Percentiles rank a stretch among this genome's conserved stretches.
These are phyloP conservation scores for Cataglyphis rosenhaueri DNA, from an alignment of 2,888 invertebrate genomes.

Conservation along the genomic window DNA sequence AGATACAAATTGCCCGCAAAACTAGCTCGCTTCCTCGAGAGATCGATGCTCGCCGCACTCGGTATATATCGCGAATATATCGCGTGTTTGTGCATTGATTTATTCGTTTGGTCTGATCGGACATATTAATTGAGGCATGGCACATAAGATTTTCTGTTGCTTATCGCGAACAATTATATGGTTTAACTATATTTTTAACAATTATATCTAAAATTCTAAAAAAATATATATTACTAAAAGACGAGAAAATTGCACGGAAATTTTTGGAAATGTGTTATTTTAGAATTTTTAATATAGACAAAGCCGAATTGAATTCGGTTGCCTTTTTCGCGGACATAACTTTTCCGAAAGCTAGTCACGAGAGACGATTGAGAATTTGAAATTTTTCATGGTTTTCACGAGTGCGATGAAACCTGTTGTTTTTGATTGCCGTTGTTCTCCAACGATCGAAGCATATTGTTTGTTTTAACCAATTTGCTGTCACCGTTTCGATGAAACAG, in stretches of 20 bases:
- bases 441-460: not conserved
- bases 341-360: not conserved
- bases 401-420: not conserved
- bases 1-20: constrained; percentile 72
- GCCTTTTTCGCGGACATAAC: constrained; percentile 2
- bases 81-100: constrained; percentile 12
- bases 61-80: constrained; percentile 59
- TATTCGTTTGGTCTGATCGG: constrained; percentile 26
- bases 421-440: constrained; percentile 25
- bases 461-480: not conserved
- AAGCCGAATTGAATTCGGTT: not conserved
- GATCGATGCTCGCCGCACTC: constrained; percentile 63
- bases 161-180: not conserved
- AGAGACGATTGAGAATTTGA: not conserved
- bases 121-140: not conserved
- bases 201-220: no score
- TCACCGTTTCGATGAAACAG: not conserved
- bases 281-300: constrained; percentile 1
- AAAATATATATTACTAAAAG: no score
- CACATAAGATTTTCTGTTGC: not conserved
- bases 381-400: not conserved
- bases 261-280: not conserved
- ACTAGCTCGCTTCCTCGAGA: constrained; percentile 54
- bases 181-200: no score
- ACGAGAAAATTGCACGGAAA: not conserved